Conservation (phyloP, 2,113 vertebrate genomes). For the Ammodytes marinus region DNA sequence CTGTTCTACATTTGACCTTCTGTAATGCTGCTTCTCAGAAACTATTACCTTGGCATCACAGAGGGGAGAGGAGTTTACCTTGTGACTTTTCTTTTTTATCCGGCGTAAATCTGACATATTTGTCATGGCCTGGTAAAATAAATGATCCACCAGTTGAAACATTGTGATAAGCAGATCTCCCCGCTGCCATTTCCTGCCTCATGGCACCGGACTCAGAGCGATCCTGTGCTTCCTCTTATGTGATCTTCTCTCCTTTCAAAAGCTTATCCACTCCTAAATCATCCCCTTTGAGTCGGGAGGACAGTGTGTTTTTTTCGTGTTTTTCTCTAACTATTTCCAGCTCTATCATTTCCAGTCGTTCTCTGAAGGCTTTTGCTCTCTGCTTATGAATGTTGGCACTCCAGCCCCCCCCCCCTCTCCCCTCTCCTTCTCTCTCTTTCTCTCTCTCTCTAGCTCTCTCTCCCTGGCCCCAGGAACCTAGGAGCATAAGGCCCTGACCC, state of each 20-base stretch:
- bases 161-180: slow-evolving; percentile 62
- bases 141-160: slow-evolving; percentile 69
- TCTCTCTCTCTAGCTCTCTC: slow-evolving; percentile 39
- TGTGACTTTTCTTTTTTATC: slow-evolving; percentile 76
- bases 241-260: slow-evolving; percentile 75
- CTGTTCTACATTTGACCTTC: slow-evolving; percentile 99
- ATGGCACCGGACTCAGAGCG: slow-evolving; percentile 51
- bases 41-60: slow-evolving; percentile 92
- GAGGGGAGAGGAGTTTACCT: slow-evolving; percentile 88
- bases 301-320: slow-evolving; percentile 38
- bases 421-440: not conserved
- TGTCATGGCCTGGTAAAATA: slow-evolving; percentile 61
- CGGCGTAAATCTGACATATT: slow-evolving; percentile 78
- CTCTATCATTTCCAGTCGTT: slow-evolving; percentile 71
- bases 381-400: slow-evolving; percentile 43
- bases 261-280: slow-evolving; percentile 80
- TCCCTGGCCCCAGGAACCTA: slow-evolving; percentile 69
- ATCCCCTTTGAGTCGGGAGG: slow-evolving; percentile 55
- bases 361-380: slow-evolving; percentile 49
- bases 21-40: slow-evolving; percentile 94
- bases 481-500: slow-evolving; percentile 76
- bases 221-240: slow-evolving; percentile 71
- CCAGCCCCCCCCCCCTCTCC: slow-evolving; percentile 47
- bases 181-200: slow-evolving; percentile 42
- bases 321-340: slow-evolving; percentile 69